Conservation (phyloP, 2,888 invertebrate species). For the Cactoblastis cactorum region DNA sequence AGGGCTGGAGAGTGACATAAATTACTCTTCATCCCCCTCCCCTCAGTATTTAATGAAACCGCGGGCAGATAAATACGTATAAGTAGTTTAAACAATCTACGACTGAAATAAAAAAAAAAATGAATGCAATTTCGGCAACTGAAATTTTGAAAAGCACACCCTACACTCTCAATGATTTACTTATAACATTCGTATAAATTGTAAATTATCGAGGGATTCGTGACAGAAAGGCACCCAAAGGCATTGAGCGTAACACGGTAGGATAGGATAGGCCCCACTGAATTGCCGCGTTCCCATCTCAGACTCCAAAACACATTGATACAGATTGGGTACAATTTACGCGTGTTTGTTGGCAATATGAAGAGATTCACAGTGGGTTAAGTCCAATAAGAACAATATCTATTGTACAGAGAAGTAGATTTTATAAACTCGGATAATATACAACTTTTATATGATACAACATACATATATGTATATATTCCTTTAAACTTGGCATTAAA, state of each 20-base stretch:
- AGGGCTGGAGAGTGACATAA: no score
- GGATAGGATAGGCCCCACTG: constrained; percentile 3
- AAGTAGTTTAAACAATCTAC: no score
- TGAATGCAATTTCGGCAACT: background rate
- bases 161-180: background rate
- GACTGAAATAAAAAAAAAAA: no score
- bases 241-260: constrained; percentile 2
- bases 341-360: constrained; percentile 33
- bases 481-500: no score
- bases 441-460: background rate
- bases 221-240: constrained; percentile 7
- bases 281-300: constrained; percentile 1
- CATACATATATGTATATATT: no score
- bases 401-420: background rate
- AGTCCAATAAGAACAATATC: background rate
- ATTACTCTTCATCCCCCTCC: no score
- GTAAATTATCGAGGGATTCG: background rate
- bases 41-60: no score
- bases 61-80: no score
- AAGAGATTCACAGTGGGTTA: constrained; percentile 19
- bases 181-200: constrained; percentile 4
- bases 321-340: constrained; percentile 49
- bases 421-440: background rate
- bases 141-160: background rate
- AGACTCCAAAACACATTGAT: constrained; percentile 5